Evolutionary conservation across 2,113 vertebrate genomes (phyloP), one percentile per base, ranked within the genome.

Genomic region (Channa maculata): DNA sequence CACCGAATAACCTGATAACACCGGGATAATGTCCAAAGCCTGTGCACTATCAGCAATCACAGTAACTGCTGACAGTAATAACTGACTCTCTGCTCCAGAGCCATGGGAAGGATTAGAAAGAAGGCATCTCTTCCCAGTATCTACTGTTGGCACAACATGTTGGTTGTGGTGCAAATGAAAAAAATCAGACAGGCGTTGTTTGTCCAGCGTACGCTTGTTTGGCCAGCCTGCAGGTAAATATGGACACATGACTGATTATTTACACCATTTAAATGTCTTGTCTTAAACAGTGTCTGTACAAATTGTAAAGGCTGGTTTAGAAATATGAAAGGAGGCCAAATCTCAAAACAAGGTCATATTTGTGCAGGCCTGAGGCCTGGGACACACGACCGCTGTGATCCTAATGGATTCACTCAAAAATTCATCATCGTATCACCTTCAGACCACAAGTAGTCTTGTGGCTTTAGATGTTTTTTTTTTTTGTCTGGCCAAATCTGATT

Each of bases 321-420:
- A 76, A 78, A 59, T 6, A 6, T 37, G 52, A 81, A 82, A 76
- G 53, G 58, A 75, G 75, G 85, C 54, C 71, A 80, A 14, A 74
- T 81, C 61, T 82, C 8, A 81, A 82, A 86, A 77, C 12, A 45
- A 83, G 82, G 69, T 84, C 82, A 72, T 83, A 57, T 70, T 74
- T 75, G 74, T 79, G 62, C 54, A 55, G 60, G 65, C 71, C 67
- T 53, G 73, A 62, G 85, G 79, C 79, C 77, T 74, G 62, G 50
- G 50, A 59, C 72, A 68, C 37, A 12, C 9, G 38, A 63, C 69
- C 72, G 57, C 59, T 76, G 79, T 64, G 70, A 80, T 81, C 66
- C 48, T 79, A 71, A 79, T 79, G 41, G 75, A 78, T 75, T 79
- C 58, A 24, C 70, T 84, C 15, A 34, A 67, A 87, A 79, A 46